A percentile compares a stretch with the other conserved stretches of the same genome.
phyloP scores from a whole-genome alignment of 1,140 invertebrate species.

The Megalonaias nervosa region DNA sequence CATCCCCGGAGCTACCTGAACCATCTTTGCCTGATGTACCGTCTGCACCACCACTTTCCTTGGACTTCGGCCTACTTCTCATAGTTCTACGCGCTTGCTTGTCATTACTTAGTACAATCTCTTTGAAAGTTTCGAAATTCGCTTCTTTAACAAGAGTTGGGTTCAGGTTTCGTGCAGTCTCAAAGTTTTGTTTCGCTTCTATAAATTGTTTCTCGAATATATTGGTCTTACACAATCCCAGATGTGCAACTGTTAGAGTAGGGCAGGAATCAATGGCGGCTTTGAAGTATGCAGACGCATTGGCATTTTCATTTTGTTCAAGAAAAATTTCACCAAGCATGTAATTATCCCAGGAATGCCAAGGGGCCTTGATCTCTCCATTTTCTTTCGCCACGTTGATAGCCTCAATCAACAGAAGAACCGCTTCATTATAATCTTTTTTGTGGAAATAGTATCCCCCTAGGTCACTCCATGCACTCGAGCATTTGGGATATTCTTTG shows the following conservation, averaged over 20 bases:
- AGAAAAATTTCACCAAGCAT: neutral
- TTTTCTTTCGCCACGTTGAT: neutral
- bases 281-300: neutral
- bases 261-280: conserved; percentile 1
- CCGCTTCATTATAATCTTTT: neutral
- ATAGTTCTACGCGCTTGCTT: no score
- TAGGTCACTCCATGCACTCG: neutral
- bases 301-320: neutral
- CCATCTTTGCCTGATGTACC: no score
- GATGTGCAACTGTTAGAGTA: conserved; percentile 10
- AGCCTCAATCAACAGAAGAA: neutral
- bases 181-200: neutral
- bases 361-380: neutral
- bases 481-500: neutral
- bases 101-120: no score
- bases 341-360: conserved; percentile 2
- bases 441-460: neutral
- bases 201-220: neutral
- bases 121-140: no score
- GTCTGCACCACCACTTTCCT: no score
- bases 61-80: no score
- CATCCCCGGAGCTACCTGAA: no score
- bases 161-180: conserved; percentile 1
- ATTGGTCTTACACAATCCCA: neutral
- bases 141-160: neutral